These are phyloP conservation scores for Copidosoma aretas DNA, from an alignment of 2,888 invertebrate species.

Conservation along the genomic window DNA sequence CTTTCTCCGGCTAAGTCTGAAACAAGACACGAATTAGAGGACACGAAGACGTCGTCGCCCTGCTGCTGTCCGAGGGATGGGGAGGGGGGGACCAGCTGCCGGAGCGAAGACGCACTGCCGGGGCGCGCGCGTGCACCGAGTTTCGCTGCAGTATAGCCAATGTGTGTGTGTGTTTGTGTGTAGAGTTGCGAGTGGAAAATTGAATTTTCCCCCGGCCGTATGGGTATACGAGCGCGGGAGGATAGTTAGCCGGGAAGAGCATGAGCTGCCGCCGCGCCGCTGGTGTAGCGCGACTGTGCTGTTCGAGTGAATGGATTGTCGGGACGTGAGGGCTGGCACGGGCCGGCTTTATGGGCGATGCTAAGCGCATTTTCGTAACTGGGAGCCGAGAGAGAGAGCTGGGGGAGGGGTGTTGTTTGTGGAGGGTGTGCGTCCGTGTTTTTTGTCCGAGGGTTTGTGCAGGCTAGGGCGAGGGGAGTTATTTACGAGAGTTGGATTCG, in stretches of 20 bases:
- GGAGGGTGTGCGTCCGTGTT: not conserved
- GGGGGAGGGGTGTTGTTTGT: not conserved
- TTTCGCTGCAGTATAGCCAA: not conserved
- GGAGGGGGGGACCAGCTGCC: not conserved
- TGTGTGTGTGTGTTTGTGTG: not conserved
- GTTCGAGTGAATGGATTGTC: not conserved
- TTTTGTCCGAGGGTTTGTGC: not conserved
- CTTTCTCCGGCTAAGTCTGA: not conserved
- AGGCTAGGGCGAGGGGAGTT: not conserved
- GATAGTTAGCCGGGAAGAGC: not conserved
- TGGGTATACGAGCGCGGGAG: too few species aligned
- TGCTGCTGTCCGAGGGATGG: too few species aligned
- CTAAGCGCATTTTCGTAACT: slow-evolving; percentile 13
- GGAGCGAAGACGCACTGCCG: not conserved
- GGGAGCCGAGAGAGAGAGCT: not conserved
- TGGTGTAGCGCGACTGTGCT: not conserved
- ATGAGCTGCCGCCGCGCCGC: not conserved
- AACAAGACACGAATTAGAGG: not conserved
- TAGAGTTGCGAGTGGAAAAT: not conserved
- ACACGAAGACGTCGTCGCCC: not conserved
- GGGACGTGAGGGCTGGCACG: not conserved
- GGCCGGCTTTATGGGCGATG: not conserved
- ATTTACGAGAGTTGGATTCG: not conserved
- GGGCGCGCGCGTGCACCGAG: not conserved
- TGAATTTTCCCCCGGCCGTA: not conserved